Base-by-base conservation (phyloP, 2,113 vertebrate genomes). In the Enhydra lutris region DNA sequence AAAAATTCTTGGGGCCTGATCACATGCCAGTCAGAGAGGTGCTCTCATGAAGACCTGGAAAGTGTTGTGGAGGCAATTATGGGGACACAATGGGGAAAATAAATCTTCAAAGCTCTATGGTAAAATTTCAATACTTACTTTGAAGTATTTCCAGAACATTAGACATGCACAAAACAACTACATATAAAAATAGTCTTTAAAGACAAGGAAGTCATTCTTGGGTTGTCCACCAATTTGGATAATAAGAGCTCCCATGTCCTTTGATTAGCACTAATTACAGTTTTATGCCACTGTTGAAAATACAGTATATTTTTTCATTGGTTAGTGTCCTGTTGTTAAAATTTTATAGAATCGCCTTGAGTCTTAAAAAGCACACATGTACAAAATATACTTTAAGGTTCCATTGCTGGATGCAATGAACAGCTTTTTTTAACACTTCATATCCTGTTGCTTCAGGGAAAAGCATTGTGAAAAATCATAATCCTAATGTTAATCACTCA, bases 111-210 rank as follows among this genome's bases (percentile, higher is more conserved):
- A 92, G 29, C 1, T 86, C 61, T 20, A 29, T 89, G 39, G n/a
- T 52, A 88, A 96, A 94, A 73, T 78, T 45, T 93, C 13, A 89
- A 29, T 82, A 45, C 36, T 86, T 52, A 89, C n/a, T 39, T 59
- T 89, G 34, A 94, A 92, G 9, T 73, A 31, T 42, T 95, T 92
- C 39, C 5, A 85, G 42, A 94, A 94, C 42, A 65, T 57, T 50
- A 89, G 73, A 93, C 36, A 73, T 79, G 7, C 2, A 78, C 31
- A 82, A 84, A 81, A 73, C 63, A 69, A 71, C 7, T 26, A 21
- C 7, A n/a, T 59, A 69, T 63, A 57, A 92, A 96, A 90, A 80
- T 88, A 83, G 13, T 87, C 34, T 73, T 91, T 91, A 89, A 94
- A 78, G 39, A 79, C 15, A 82, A 65, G 24, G 31, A 39, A 55